These are phyloP conservation scores for Echinarachnius parma DNA, from an alignment of 53 echinoderm and acorn worm genomes.

Conservation along the genomic window DNA sequence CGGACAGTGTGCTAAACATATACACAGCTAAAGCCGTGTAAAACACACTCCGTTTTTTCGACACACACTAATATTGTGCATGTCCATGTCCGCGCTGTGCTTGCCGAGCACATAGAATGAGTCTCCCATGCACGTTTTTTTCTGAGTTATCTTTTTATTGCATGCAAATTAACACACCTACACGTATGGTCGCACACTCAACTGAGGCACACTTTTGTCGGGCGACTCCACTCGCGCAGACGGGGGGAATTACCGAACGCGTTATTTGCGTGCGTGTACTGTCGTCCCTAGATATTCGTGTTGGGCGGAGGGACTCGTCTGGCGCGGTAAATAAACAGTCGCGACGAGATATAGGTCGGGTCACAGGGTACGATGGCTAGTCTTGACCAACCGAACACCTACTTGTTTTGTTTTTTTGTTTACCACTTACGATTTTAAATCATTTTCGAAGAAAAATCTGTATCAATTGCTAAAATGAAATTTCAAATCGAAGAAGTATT, in stretches of 20 bases:
- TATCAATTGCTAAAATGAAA: too few species aligned
- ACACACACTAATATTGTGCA: neutral
- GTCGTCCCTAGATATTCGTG: slow-evolving; percentile 20
- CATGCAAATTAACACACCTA: slow-evolving; percentile 53
- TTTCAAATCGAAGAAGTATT: too few species aligned
- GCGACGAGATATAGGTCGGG: too few species aligned
- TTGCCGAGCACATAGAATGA: slow-evolving; percentile 12
- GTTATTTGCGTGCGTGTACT: neutral
- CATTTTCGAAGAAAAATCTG: too few species aligned
- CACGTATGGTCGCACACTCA: slow-evolving; percentile 49
- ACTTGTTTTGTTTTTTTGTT: too few species aligned
- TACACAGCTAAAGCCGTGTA: neutral
- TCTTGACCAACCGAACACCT: too few species aligned
- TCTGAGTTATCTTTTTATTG: neutral
- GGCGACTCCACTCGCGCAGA: slow-evolving; percentile 31
- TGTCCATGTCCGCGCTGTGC: slow-evolving; percentile 4
- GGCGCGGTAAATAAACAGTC: slow-evolving; percentile 29
- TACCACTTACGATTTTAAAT: too few species aligned
- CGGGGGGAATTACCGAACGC: slow-evolving; percentile 4
- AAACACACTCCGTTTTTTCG: slow-evolving; percentile 12
- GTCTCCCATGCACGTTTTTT: slow-evolving; percentile 33
- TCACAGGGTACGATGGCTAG: too few species aligned
- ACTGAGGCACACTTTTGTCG: slow-evolving; percentile 24
- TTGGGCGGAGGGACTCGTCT: slow-evolving; percentile 29
- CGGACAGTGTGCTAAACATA: too few species aligned